Base-by-base conservation (phyloP, 2,888 invertebrate genomes). In the Tiliacea citrago region DNA sequence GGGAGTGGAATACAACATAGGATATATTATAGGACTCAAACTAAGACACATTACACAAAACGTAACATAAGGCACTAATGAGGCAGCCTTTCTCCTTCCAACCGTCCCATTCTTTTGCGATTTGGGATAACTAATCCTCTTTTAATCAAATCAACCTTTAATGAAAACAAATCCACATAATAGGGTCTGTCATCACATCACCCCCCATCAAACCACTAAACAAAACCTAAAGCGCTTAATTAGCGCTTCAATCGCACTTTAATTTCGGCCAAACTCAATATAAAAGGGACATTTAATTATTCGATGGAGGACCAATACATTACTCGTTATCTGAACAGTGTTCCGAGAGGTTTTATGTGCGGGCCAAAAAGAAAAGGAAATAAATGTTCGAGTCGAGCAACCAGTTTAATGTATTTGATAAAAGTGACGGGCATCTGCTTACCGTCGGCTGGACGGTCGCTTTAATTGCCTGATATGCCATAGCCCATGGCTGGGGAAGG, bases 351-450 rank as follows among this genome's bases (percentile, higher is more conserved):
- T 93, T 94, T 93, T 93, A 94, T 93, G 91, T 90, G 83, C 85
- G 82, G 85, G 88, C 83, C 90, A 91, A 93, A 93, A 82, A 92
- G 75, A 92, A 93, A 91, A 90, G 90, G 90, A 91, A 91, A 92
- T 92, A 93, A 95, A 94, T 92, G 93, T 94, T 94, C 92, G 92
- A 94, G 90, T 92, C 93, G 91, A 93, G 93, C 92, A 93, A 91
- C 93, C 93, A 93, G 93, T 95, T 96, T 95, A 96, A 96, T 96
- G 96, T 95, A 94, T 96, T 95, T 95, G 96, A 96, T 96, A 96
- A 96, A 93, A 94, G 90, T 95, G 96, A 96, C 95, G 94, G 95
- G 92, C 95, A 93, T 94, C 95, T 95, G 95, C 94, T 94, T 94
- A 95, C 95, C 91, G 95, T 94, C 93, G 88, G 89, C 86, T 87